Evolutionary conservation across 2,113 vertebrate species (phyloP), one percentile per base, ranked within the genome.

Genomic region (Ameiurus melas): DNA sequence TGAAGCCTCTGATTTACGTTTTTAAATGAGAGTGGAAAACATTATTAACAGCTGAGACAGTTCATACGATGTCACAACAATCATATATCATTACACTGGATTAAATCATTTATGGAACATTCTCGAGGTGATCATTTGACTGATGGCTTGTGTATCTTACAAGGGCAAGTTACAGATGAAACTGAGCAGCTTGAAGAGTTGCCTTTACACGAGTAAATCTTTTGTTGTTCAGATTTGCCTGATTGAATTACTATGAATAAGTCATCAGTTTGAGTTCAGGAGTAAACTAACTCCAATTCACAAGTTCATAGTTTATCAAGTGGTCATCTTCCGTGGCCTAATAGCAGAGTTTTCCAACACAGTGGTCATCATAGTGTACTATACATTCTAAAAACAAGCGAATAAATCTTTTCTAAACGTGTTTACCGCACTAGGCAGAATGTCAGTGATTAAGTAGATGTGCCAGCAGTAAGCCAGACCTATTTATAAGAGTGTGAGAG

Each of bases 401-500:
- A 79, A 77, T 86, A 87, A 87, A 90, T 89, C 88, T 85, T 39
- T 83, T 84, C 25, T 78, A 83, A 87, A 85, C 77, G 83, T 77
- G 85, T 90, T 87, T 89, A 87, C 77, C 20, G 68, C 30, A 39
- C 55, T 43, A 33, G 68, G 62, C 60, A 80, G 43, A 83, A 64
- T 70, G 84, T 79, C 75, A 80, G 83, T 79, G 87, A 89, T 85
- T 36, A 88, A 87, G 78, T 87, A 90, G 51, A 16, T 84, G 84
- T 85, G 78, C 80, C 84, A 91, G 77, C 86, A 85, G 84, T 73
- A 81, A 87, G 53, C 58, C 89, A 89, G 78, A 85, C 89, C 89
- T 86, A 92, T 92, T 92, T 93, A 89, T 93, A 91, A 86, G 87
- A 81, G 75, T 70, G 83, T 87, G 70, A 85, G 85, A 91, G 77